Base-by-base conservation (phyloP, 64 coral and sea anemone genomes). In the Dendrophyllia cribrosa region DNA sequence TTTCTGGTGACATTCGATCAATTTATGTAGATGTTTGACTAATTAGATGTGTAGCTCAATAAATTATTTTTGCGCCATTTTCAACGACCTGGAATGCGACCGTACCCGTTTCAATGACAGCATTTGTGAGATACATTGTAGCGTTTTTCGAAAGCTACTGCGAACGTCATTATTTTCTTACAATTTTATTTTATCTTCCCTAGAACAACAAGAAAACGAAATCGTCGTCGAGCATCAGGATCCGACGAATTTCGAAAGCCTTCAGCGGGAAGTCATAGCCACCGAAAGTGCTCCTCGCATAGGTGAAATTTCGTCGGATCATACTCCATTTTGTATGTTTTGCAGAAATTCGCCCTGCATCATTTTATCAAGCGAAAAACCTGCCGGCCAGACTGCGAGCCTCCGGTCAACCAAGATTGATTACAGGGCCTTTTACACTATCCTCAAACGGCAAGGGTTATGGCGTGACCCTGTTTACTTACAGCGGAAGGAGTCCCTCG, bases 391-490 rank as follows among this genome's bases (percentile, higher is more conserved):
- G 21, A 77, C 75, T 77, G 75, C 6, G 51, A 77, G 75, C 64
- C 1, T 70, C 24, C 13, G 82, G 82, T 14, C 45, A n/a, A 12
- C 63, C 63, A 69, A 52, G 45, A 19, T 23, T 17, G 62, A 86
- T 21, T 86, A 86, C 65, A 86, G 44, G 24, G 51, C 63, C 25
- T 86, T 47, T 19, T 69, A 86, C 17, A 70, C 59, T 17, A 70
- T 86, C 22, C 24, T 70, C 15, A 86, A 86, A 23, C 21, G 82
- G 17, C 53, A 21, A 51, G 82, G 82, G 51, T 86, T 86, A 48
- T 86, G 82, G 82, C 63, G 62, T 70, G 51, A 86, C 62, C 82
- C 82, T 52, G 48, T 55, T 13, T 86, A 86, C 25, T 23, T 81
- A 23, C 25, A 70, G 75, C 20, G 89, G 24, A 91, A 91, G 58